Evolutionary conservation across 2,113 vertebrate species (phyloP).

Genomic region (Dasypus novemcinctus): DNA sequence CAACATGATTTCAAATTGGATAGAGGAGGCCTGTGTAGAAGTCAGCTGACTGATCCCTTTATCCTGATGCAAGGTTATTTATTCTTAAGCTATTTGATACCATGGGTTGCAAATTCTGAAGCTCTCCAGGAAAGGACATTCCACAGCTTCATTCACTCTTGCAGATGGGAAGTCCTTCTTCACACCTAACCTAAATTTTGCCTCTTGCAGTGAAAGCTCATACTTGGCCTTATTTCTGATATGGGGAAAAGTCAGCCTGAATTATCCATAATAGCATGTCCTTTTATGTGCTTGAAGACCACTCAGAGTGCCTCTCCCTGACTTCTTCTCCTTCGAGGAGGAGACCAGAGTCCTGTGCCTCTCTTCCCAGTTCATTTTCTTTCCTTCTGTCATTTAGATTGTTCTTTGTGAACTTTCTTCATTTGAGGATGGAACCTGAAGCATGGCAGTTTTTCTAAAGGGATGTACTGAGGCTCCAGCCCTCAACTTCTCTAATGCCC

Average conservation of each 20-base stretch:
- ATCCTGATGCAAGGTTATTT: not conserved
- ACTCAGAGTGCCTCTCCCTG: not conserved
- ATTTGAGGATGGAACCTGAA: not conserved
- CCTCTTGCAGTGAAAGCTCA: not conserved
- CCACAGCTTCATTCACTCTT: not conserved
- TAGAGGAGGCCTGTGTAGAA: not conserved
- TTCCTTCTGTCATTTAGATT: not conserved
- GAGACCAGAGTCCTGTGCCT: not conserved
- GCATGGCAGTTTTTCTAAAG: not conserved
- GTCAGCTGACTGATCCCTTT: not conserved
- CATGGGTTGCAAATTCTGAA: not conserved
- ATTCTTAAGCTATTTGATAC: not conserved
- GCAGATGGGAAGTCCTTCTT: not conserved
- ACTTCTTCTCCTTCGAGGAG: not conserved
- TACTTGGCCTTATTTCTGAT: conserved; percentile 25
- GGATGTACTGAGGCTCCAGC: not conserved
- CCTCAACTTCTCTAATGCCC: not conserved
- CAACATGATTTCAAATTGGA: not conserved
- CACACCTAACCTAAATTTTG: not conserved
- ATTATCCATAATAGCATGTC: no score
- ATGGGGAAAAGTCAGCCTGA: not conserved
- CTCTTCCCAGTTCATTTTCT: not conserved
- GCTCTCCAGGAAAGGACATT: not conserved
- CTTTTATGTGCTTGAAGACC: not conserved
- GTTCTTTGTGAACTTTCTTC: not conserved